Percentiles rank a stretch among this genome's conserved stretches.
These are phyloP conservation scores for Helicoverpa assulta DNA, from an alignment of 2,888 invertebrate genomes.

Conservation along the genomic window DNA sequence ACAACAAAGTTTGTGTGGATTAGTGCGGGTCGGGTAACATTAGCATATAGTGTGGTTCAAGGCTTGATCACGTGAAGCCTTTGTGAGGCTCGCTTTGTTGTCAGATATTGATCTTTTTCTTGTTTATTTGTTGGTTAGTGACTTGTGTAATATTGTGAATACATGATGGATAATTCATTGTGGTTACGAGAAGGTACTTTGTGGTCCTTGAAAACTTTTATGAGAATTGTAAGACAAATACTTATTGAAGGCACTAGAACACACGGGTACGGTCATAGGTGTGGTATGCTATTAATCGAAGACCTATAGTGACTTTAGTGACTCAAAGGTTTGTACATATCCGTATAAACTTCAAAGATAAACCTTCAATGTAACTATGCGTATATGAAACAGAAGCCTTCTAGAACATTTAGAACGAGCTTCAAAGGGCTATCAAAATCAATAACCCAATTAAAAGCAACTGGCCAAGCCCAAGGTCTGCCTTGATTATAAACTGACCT, in stretches of 20 bases:
- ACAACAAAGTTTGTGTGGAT: constrained; percentile 42
- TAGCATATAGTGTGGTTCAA: constrained; percentile 38
- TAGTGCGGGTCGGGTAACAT: constrained; percentile 38
- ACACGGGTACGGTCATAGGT: too few relatives aligned
- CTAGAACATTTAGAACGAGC: constrained; percentile 1
- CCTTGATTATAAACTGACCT: constrained; percentile 8
- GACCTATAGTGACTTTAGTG: not conserved
- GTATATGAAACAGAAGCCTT: not conserved
- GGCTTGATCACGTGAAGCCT: constrained; percentile 27
- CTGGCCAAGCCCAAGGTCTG: constrained; percentile 4
- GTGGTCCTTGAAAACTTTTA: not conserved
- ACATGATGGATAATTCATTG: too few relatives aligned
- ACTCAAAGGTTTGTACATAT: not conserved
- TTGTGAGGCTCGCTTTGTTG: constrained; percentile 35
- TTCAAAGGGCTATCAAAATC: constrained; percentile 24
- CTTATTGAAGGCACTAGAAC: too few relatives aligned
- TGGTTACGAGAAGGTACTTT: too few relatives aligned
- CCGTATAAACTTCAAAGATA: constrained; percentile 22
- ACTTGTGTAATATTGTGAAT: too few relatives aligned
- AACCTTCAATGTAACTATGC: not conserved
- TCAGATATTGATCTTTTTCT: constrained; percentile 14
- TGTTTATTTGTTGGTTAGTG: constrained; percentile 4
- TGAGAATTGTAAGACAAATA: too few relatives aligned
- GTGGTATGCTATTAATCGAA: too few relatives aligned
- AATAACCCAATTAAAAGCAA: constrained; percentile 46